Conservation (phyloP, 1,140 invertebrate genomes). For the Macrotrachela quadricornifera region DNA sequence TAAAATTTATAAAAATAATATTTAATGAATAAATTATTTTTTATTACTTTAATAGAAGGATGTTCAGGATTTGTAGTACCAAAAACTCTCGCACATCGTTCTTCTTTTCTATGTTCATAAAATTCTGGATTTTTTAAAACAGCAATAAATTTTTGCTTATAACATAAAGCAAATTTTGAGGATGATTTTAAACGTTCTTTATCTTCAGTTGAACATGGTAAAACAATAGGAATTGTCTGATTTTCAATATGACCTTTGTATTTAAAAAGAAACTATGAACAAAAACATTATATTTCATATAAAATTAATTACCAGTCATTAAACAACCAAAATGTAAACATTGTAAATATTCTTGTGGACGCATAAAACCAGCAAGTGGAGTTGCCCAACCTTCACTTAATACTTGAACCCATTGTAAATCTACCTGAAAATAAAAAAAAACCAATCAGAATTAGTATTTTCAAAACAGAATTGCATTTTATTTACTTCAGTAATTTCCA, state of each 20-base stretch:
- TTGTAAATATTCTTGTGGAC: conserved; percentile 77
- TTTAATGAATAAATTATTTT: too few relatives aligned
- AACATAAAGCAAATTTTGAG: conserved; percentile 38
- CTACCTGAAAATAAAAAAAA: conserved; percentile 34
- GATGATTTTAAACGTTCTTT: conserved; percentile 49
- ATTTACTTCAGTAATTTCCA: too few relatives aligned
- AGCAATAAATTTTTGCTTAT: conserved; percentile 51
- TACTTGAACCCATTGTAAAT: conserved; percentile 75
- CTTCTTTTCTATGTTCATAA: conserved; percentile 79
- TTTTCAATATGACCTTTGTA: conserved; percentile 1
- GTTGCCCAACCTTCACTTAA: conserved; percentile 90
- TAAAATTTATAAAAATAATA: too few relatives aligned
- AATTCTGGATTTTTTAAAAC: conserved; percentile 77
- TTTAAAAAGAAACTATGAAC: too few relatives aligned
- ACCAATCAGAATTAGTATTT: too few relatives aligned
- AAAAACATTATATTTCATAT: neutral
- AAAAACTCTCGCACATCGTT: conserved; percentile 71
- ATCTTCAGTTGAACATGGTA: conserved; percentile 50
- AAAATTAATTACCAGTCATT: conserved; percentile 33
- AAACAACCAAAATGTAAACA: conserved; percentile 77
- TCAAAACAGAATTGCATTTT: too few relatives aligned
- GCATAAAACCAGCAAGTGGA: conserved; percentile 84
- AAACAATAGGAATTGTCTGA: conserved; percentile 82
- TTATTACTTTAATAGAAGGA: conserved; percentile 56
- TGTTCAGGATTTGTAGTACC: conserved; percentile 67